Percentiles rank a stretch among this genome's conserved stretches.
phyloP scores from a whole-genome alignment of 1,140 invertebrate genomes.

The Stegodyphus mimosarum region DNA sequence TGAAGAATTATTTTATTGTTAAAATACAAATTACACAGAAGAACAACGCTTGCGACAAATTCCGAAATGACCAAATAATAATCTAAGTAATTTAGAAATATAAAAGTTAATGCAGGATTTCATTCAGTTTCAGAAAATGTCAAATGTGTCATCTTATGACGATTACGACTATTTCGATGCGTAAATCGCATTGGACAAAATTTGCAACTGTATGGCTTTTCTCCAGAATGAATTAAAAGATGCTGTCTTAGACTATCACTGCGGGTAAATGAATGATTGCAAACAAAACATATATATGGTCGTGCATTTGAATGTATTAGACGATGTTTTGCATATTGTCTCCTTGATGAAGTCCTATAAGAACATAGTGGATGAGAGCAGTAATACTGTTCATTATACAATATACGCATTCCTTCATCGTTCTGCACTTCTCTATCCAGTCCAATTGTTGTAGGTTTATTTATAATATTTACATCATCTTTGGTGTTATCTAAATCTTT shows the following conservation, averaged over 20 bases:
- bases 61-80: too few species aligned
- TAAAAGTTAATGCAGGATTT: too few species aligned
- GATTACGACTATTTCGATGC: conserved; percentile 23
- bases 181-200: conserved; percentile 21
- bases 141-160: conserved; percentile 1
- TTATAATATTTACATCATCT: too few species aligned
- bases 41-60: too few species aligned
- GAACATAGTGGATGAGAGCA: conserved; percentile 2
- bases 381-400: neutral
- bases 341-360: conserved; percentile 3
- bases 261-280: conserved; percentile 68
- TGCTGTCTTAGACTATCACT: conserved; percentile 37
- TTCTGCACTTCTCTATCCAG: too few species aligned
- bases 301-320: conserved; percentile 11
- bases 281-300: conserved; percentile 68
- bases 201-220: conserved; percentile 58
- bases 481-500: too few species aligned
- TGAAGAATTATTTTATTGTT: too few species aligned
- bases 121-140: too few species aligned
- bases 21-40: too few species aligned
- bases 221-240: conserved; percentile 61
- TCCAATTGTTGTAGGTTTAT: too few species aligned
- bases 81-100: too few species aligned
- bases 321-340: conserved; percentile 27
- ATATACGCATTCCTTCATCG: too few species aligned